phyloP scores from a whole-genome alignment of 2,888 invertebrate species.

The Gandaritis pyraliata region DNA sequence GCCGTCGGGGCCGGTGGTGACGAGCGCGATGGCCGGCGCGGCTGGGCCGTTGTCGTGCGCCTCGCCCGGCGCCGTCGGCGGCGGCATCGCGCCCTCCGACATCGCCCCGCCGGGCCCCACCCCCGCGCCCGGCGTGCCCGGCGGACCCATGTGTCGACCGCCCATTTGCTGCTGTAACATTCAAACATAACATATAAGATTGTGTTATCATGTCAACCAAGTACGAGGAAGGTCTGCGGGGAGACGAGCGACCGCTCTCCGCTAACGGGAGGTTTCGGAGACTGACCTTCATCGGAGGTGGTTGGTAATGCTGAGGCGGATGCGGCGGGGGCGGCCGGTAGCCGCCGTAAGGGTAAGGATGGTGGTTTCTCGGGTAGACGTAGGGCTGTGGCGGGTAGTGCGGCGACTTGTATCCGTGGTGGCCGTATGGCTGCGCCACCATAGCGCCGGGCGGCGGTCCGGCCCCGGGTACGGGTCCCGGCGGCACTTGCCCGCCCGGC shows the following conservation, averaged over 20 bases:
- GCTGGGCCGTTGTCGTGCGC: constrained; percentile 87
- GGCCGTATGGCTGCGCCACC: constrained; percentile 74
- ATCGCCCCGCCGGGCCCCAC: constrained; percentile 82
- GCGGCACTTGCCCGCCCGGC: constrained; percentile 57
- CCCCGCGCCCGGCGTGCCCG: constrained; percentile 60
- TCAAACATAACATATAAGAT: constrained; percentile 44
- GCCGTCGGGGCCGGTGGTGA: constrained; percentile 96
- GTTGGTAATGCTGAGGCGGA: constrained; percentile 76
- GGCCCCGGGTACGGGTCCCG: constrained; percentile 56
- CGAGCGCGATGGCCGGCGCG: constrained; percentile 92
- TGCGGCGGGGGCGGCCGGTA: constrained; percentile 75
- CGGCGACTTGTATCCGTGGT: constrained; percentile 73
- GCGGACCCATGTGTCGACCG: constrained; percentile 82
- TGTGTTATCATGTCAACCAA: background rate
- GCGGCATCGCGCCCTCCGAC: constrained; percentile 85
- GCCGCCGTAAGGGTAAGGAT: constrained; percentile 78
- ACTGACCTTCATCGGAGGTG: constrained; percentile 65
- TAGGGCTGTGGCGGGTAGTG: constrained; percentile 81
- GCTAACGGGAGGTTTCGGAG: background rate
- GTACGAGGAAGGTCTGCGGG: too few species aligned
- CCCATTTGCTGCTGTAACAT: constrained; percentile 72
- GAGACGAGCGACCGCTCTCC: background rate
- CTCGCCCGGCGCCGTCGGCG: constrained; percentile 85
- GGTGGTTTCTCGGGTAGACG: constrained; percentile 77
- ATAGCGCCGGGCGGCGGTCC: constrained; percentile 73